Percentiles rank a stretch among this genome's conserved stretches.
Conservation (phyloP, 2,113 vertebrate genomes). For the Ceyx margarethae region DNA sequence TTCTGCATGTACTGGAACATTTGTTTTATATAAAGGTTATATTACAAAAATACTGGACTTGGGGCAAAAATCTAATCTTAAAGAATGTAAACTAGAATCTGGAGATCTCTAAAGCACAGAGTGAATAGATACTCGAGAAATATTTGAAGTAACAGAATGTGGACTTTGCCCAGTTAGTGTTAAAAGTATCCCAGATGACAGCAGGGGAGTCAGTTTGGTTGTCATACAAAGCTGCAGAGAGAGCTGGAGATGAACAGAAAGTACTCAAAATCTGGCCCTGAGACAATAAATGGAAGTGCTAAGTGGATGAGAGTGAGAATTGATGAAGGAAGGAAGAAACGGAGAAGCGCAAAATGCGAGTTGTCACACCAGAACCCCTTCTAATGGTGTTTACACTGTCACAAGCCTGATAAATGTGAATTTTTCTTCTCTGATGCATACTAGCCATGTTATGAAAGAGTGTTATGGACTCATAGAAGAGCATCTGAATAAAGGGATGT, state of each 20-base stretch:
- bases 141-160: conserved; percentile 21
- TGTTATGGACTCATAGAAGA: neutral
- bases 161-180: conserved; percentile 38
- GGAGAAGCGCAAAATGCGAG: neutral
- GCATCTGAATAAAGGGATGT: neutral
- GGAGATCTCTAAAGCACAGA: conserved; percentile 4
- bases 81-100: conserved; percentile 49
- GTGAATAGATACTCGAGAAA: conserved; percentile 19
- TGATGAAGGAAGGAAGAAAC: conserved; percentile 1
- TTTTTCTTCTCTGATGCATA: conserved; percentile 1
- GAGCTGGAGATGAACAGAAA: conserved; percentile 36
- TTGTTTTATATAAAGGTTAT: conserved; percentile 63
- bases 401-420: neutral
- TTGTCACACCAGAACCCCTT: neutral
- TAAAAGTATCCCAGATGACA: conserved; percentile 41
- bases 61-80: conserved; percentile 33
- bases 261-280: conserved; percentile 24
- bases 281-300: conserved; percentile 41
- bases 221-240: conserved; percentile 35
- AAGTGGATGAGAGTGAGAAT: conserved; percentile 4
- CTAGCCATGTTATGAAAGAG: neutral
- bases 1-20: conserved; percentile 44
- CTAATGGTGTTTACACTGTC: conserved; percentile 2
- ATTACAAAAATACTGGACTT: conserved; percentile 49
- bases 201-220: conserved; percentile 28